Evolutionary conservation across 2,888 invertebrate species (phyloP).

Genomic region (Rhodophaea formosa): DNA sequence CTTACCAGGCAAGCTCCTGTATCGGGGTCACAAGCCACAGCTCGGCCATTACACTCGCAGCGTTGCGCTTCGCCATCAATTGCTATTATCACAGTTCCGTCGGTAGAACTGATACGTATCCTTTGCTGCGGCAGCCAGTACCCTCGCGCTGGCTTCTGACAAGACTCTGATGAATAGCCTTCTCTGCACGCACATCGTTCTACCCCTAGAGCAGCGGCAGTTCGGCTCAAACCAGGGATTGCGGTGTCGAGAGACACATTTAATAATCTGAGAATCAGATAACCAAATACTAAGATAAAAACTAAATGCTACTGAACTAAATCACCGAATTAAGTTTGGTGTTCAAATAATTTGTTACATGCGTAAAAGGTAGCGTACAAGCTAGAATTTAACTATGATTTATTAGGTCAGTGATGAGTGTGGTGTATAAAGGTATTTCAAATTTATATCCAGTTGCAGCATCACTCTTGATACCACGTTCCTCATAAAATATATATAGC

Average conservation of each 20-base stretch:
- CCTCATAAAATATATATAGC: too few relatives aligned
- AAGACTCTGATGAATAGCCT: slow-evolving; percentile 92
- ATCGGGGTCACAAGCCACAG: slow-evolving; percentile 88
- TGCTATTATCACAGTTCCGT: slow-evolving; percentile 88
- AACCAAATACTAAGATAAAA: background rate
- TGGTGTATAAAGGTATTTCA: too few relatives aligned
- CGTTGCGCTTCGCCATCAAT: slow-evolving; percentile 89
- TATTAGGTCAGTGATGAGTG: too few relatives aligned
- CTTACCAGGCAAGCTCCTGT: slow-evolving; percentile 92
- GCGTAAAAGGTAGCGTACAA: too few relatives aligned
- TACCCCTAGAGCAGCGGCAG: slow-evolving; percentile 88
- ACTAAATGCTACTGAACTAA: too few relatives aligned
- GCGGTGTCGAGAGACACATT: slow-evolving; percentile 93
- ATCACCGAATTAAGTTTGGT: too few relatives aligned
- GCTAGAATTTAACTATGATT: too few relatives aligned
- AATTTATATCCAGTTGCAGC: too few relatives aligned
- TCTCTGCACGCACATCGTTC: slow-evolving; percentile 93
- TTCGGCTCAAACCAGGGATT: slow-evolving; percentile 83
- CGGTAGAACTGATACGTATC: slow-evolving; percentile 63
- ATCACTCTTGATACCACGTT: too few relatives aligned
- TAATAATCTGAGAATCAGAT: slow-evolving; percentile 63
- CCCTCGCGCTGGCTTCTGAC: slow-evolving; percentile 93
- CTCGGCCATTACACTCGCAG: slow-evolving; percentile 91
- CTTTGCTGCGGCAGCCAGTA: slow-evolving; percentile 85
- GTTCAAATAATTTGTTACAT: too few relatives aligned